Evolutionary conservation across 2,888 invertebrate genomes (phyloP), one percentile per base, ranked within the genome.

Genomic region (Poecilobothrus nobilitatus): DNA sequence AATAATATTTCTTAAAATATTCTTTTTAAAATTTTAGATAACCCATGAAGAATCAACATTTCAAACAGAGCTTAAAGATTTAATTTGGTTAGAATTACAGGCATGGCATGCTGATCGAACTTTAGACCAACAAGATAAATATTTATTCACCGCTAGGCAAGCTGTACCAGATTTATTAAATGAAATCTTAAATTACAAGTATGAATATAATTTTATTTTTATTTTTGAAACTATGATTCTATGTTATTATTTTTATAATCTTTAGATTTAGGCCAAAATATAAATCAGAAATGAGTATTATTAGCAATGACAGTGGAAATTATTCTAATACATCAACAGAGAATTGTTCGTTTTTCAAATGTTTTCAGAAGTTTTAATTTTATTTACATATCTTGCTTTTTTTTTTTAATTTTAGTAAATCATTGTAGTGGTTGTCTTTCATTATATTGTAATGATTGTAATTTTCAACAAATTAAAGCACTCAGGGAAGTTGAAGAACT

Each of bases 61-160:
- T 91, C 93, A 94, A 81, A 93, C 91, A 74, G 91, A 93, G 83
- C 82, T 93, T 67, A 93, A 93, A 81, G 95, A 95, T 82, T 85
- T 94, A 74, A 91, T 95, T 74, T 96, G 95, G 95, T 81, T 95
- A 74, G 95, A 95, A 83, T 83, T 96, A 71, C 92, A 92, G 81
- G 95, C 95, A 0, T 89, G 88, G 84, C 86, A 91, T 73, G 91
- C 91, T 0, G 91, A 91, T 72, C 85, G 91, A 66, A 87, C 87
- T 1, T 85, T 89, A 21, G 86, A 88, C 67, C 91, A 91, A 75
- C 92, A 94, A 81, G 94, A 94, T 79, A 86, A 86, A 69, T 89
- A 86, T 78, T 83, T 95, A 21, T 91, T 90, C 76, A 83, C 86
- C 65, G 91, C 91, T 74, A 84, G 94, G 63, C 87, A 89, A 75